Conservation (phyloP, 2,797 vertebrate species). For the Rhinoraja longicauda region DNA sequence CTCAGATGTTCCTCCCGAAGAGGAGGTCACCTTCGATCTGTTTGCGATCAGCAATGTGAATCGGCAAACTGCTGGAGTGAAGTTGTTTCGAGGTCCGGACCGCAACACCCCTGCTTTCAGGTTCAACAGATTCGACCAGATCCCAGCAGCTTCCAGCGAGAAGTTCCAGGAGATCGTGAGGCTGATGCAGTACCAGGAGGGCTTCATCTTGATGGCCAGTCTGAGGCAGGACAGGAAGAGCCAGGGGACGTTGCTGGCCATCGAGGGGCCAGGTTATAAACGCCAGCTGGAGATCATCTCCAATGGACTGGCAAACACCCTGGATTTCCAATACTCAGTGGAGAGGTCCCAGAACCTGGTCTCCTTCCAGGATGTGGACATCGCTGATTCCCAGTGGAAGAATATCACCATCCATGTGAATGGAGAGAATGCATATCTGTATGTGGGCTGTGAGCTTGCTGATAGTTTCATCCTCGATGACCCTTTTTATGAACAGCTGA, state of each 20-base stretch:
- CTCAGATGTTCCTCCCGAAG: slow-evolving; percentile 73
- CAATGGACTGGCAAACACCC: slow-evolving; percentile 82
- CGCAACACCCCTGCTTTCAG: slow-evolving; percentile 72
- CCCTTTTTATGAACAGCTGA: slow-evolving; percentile 86
- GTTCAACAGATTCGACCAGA: slow-evolving; percentile 89
- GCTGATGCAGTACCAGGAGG: slow-evolving; percentile 76
- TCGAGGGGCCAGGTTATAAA: slow-evolving; percentile 71
- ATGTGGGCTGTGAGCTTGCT: slow-evolving; percentile 83
- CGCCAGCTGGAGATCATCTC: slow-evolving; percentile 90
- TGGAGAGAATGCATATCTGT: slow-evolving; percentile 82
- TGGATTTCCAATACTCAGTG: slow-evolving; percentile 88
- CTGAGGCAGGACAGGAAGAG: slow-evolving; percentile 84
- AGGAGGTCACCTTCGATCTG: slow-evolving; percentile 78
- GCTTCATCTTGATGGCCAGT: slow-evolving; percentile 84
- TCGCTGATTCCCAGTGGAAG: slow-evolving; percentile 93
- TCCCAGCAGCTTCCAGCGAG: slow-evolving; percentile 72
- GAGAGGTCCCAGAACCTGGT: slow-evolving; percentile 76
- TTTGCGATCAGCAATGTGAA: slow-evolving; percentile 85
- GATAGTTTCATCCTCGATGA: slow-evolving; percentile 90
- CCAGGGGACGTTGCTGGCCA: slow-evolving; percentile 78
- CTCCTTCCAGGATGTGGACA: slow-evolving; percentile 89
- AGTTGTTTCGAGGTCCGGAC: slow-evolving; percentile 82
- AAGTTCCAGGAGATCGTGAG: slow-evolving; percentile 69
- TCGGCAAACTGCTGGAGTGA: slow-evolving; percentile 84
- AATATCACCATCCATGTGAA: slow-evolving; percentile 86